Conservation (phyloP, 1,140 invertebrate genomes). For the Uloborus diversus region DNA sequence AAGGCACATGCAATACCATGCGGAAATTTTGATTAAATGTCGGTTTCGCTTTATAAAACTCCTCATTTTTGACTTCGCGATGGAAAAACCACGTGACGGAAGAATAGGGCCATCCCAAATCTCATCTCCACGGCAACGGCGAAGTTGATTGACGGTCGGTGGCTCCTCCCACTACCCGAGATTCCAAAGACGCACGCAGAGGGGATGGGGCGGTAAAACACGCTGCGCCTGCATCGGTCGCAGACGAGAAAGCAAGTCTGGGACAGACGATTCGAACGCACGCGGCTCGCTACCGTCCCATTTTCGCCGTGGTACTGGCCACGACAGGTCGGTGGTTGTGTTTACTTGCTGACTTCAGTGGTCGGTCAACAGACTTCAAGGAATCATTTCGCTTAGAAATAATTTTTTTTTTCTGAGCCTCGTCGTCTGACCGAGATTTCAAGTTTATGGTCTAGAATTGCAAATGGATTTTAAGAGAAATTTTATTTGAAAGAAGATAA, state of each 20-base stretch:
- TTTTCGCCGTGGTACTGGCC: slow-evolving; percentile 23
- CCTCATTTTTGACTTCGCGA: slow-evolving; percentile 17
- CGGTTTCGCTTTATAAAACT: too few relatives aligned
- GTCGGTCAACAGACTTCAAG: too few relatives aligned
- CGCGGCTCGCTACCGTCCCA: slow-evolving; percentile 24
- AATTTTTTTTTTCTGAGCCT: too few relatives aligned
- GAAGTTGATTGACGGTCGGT: slow-evolving; percentile 34
- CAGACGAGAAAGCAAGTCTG: slow-evolving; percentile 34
- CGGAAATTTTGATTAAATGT: too few relatives aligned
- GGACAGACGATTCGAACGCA: slow-evolving; percentile 25
- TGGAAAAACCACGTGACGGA: slow-evolving; percentile 35
- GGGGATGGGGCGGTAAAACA: slow-evolving; percentile 36
- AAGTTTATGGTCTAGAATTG: too few relatives aligned
- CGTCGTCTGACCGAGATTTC: too few relatives aligned
- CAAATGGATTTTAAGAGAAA: too few relatives aligned
- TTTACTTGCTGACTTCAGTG: not conserved
- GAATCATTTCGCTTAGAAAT: too few relatives aligned
- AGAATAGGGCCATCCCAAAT: not conserved
- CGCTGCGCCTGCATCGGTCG: slow-evolving; percentile 18
- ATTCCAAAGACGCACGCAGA: slow-evolving; percentile 23
- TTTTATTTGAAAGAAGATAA: too few relatives aligned
- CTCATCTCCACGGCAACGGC: slow-evolving; percentile 27
- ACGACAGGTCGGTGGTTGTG: slow-evolving; percentile 2
- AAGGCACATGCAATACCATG: too few relatives aligned
- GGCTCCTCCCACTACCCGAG: slow-evolving; percentile 39